These are phyloP conservation scores for Candoia aspera DNA, from an alignment of 2,113 vertebrate species.

Conservation along the genomic window DNA sequence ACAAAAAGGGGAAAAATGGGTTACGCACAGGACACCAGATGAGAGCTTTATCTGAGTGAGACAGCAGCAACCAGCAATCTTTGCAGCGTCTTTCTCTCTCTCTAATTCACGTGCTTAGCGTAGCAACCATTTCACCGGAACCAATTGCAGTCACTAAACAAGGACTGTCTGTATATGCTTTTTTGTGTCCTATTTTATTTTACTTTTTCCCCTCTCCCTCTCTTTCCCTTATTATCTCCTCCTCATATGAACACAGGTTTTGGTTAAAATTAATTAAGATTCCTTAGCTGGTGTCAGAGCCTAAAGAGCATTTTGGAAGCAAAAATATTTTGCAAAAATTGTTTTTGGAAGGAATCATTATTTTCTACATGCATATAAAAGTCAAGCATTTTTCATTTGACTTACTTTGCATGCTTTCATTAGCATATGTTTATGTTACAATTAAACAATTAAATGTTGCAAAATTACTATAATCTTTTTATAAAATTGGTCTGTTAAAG, in stretches of 20 bases:
- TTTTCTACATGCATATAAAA: not conserved
- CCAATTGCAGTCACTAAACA: no score
- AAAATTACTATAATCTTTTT: not conserved
- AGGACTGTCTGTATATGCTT: no score
- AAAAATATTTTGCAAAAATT: not conserved
- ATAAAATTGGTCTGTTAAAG: not conserved
- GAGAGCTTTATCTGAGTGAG: no score
- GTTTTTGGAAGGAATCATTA: not conserved
- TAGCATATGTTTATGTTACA: not conserved
- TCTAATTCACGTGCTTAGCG: no score
- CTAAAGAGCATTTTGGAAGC: not conserved
- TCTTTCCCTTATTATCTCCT: not conserved
- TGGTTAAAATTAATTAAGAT: not conserved
- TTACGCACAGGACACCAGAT: no score
- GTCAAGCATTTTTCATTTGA: not conserved
- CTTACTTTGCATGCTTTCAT: not conserved
- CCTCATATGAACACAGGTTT: not conserved
- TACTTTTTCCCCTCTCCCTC: no score
- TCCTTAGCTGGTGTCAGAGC: not conserved
- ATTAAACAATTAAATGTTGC: not conserved
- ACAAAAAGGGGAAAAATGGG: no score
- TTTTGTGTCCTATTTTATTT: no score
- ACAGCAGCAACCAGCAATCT: no score
- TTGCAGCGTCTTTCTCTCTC: no score
- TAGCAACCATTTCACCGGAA: no score